Evolutionary conservation across 2,888 invertebrate species (phyloP), one percentile per base, ranked within the genome.

Genomic region (Lysandra bellargus): DNA sequence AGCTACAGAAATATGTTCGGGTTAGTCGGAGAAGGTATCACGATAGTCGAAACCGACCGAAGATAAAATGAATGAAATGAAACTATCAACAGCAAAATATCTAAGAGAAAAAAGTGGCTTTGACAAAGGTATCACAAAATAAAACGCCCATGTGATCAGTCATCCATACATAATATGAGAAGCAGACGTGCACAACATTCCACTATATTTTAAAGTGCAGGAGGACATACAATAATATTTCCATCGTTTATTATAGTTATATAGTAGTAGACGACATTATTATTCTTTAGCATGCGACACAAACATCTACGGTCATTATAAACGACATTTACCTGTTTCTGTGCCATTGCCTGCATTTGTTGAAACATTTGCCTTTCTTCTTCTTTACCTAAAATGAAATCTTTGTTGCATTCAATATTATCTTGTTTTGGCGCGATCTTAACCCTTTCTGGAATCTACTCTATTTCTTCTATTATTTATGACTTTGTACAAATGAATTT

Each of bases 281-380:
- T 81, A 80, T 73, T 83, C 83, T 83, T 83, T 81, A 83, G 80
- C 90, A 90, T 90, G 89, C 88, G 85, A 85, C 84, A 84, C 83
- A 85, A 83, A 85, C 84, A 86, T 84, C 84, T 82, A 84, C 30
- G 57, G 33, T 79, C 80, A 80, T 80, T 79, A 80, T 81, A 82
- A 81, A 80, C 84, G 86, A 90, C 89, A 93, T 89, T 93, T 89
- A 98, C 98, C 98, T 98, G 98, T 96, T 98, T 98, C 94, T 98
- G 98, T 89, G 98, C 98, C 97, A 98, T 97, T 86, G 98, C 97
- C 93, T 98, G 98, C 98, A 98, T 98, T 95, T 98, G 98, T 95
- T 98, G 98, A 95, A 98, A 98, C 98, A 98, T 98, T 95, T 98
- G 97, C 86, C 98, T 96, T 95, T 98, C 98, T 95, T 98, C 98